Percentiles rank a stretch among this genome's conserved stretches.
Evolutionary conservation across 2,113 vertebrate species (phyloP).

Genomic region (Cynoglossus semilaevis): DNA sequence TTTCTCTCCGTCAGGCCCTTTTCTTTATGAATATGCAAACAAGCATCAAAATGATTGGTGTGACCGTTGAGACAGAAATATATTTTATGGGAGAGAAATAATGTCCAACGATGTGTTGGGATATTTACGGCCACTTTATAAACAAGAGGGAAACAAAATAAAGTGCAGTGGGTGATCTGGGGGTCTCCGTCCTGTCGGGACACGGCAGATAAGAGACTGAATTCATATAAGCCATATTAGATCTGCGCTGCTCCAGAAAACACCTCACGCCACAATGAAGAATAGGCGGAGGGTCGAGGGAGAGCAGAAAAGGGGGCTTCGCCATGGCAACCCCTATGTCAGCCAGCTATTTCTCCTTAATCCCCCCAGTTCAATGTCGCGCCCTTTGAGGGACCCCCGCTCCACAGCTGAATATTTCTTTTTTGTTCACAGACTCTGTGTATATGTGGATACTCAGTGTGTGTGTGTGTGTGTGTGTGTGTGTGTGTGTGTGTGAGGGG

Average conservation of each 20-base stretch:
- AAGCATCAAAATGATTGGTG: conserved; percentile 15
- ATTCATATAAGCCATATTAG: conserved; percentile 60
- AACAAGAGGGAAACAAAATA: conserved; percentile 1
- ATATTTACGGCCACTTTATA: conserved; percentile 17
- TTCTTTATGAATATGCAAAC: conserved; percentile 20
- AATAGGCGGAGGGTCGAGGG: conserved; percentile 60
- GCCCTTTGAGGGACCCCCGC: conserved; percentile 71
- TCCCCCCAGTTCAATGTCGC: conserved; percentile 73
- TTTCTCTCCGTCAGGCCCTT: background rate
- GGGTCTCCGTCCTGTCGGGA: conserved; percentile 27
- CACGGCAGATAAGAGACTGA: conserved; percentile 51
- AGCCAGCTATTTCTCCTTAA: conserved; percentile 76
- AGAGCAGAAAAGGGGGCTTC: conserved; percentile 64
- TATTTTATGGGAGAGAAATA: background rate
- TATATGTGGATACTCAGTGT: no score
- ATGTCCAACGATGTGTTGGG: conserved; percentile 1
- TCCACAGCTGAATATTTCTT: conserved; percentile 77
- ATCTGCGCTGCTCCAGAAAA: conserved; percentile 37
- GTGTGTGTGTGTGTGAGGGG: conserved; percentile 28
- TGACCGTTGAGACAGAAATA: conserved; percentile 1
- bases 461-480: conserved; percentile 9
- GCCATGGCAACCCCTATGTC: conserved; percentile 76
- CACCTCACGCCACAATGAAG: conserved; percentile 61
- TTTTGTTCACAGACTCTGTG: conserved; percentile 59
- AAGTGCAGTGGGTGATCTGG: conserved; percentile 24